Evolutionary conservation across 1,140 invertebrate species (phyloP).

Genomic region (Scaptomyza pallida): DNA sequence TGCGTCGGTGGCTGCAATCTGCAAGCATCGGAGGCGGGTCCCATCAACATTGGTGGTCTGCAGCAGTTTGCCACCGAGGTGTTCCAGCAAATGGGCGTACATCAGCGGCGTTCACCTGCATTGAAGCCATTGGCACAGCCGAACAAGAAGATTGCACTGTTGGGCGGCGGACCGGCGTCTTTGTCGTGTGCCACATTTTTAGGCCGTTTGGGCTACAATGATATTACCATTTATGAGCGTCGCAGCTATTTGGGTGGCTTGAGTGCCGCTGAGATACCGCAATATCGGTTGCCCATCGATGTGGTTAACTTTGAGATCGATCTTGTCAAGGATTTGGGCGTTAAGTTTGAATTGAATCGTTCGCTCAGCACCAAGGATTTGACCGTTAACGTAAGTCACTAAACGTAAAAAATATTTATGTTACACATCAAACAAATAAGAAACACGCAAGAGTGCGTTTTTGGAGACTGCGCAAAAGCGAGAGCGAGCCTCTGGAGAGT

Average conservation of each 20-base stretch:
- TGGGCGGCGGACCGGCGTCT: slow-evolving; percentile 98
- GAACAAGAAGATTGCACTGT: slow-evolving; percentile 92
- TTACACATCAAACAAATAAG: too few species aligned
- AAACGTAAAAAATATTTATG: too few species aligned
- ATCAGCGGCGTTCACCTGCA: slow-evolving; percentile 91
- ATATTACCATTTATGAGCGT: slow-evolving; percentile 97
- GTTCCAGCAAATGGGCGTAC: slow-evolving; percentile 97
- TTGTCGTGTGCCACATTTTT: slow-evolving; percentile 98
- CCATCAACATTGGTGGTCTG: slow-evolving; percentile 99
- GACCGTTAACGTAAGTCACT: slow-evolving; percentile 86
- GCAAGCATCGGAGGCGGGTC: slow-evolving; percentile 96
- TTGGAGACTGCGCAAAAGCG: too few species aligned
- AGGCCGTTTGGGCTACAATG: slow-evolving; percentile 94
- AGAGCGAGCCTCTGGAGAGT: too few species aligned
- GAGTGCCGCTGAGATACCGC: slow-evolving; percentile 97
- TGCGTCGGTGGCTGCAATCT: slow-evolving; percentile 99
- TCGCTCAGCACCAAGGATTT: slow-evolving; percentile 88
- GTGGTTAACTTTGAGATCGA: slow-evolving; percentile 97
- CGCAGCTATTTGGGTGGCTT: slow-evolving; percentile 93
- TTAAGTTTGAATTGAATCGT: slow-evolving; percentile 90
- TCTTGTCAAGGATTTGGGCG: slow-evolving; percentile 95
- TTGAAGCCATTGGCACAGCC: slow-evolving; percentile 86
- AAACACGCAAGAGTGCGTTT: too few species aligned
- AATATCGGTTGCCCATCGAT: slow-evolving; percentile 96
- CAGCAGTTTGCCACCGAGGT: slow-evolving; percentile 98